Conservation (phyloP, 1,140 invertebrate genomes). For the Conus ventricosus region DNA sequence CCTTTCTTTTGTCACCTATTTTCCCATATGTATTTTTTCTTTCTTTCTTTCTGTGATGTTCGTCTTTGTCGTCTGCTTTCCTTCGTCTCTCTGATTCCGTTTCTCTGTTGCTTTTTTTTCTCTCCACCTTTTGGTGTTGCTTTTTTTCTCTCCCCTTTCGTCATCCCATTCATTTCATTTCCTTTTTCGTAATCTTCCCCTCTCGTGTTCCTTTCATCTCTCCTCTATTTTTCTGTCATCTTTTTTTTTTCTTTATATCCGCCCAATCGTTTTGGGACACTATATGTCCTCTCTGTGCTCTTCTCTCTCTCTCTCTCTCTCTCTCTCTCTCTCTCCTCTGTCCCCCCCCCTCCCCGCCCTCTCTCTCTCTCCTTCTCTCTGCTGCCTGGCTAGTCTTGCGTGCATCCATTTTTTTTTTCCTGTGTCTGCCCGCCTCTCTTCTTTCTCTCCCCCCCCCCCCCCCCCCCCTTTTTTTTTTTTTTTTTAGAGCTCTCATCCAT, state of each 20-base stretch:
- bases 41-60: too few species aligned
- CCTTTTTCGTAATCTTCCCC: not conserved
- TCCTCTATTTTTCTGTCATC: not conserved
- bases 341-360: not conserved
- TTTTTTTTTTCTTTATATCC: conserved; percentile 2
- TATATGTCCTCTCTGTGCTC: too few species aligned
- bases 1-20: too few species aligned
- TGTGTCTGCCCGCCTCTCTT: not conserved
- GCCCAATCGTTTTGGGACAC: too few species aligned
- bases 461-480: not conserved
- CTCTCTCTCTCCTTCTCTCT: not conserved
- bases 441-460: not conserved
- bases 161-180: too few species aligned
- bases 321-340: not conserved
- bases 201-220: conserved; percentile 15
- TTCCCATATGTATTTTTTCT: too few species aligned
- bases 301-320: too few species aligned
- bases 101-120: not conserved
- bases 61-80: too few species aligned
- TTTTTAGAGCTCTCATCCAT: not conserved
- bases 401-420: not conserved
- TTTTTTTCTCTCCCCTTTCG: not conserved
- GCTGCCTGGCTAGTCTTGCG: not conserved
- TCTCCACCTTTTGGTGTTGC: too few species aligned
- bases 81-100: not conserved